Conservation (phyloP, 2,797 vertebrate species). For the Poecilia gillii region DNA sequence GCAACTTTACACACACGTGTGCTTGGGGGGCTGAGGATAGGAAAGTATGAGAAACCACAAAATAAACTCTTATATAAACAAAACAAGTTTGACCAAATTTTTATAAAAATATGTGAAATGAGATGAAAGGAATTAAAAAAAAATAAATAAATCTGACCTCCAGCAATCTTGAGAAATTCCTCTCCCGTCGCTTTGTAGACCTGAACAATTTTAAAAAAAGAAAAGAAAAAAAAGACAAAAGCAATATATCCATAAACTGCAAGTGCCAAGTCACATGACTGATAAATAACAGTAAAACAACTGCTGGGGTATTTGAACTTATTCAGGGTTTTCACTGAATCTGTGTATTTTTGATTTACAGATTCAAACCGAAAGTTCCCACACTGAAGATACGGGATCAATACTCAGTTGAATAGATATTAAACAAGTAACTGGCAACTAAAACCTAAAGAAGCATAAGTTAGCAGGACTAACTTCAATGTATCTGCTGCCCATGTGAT, state of each 20-base stretch:
- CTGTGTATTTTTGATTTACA: background rate
- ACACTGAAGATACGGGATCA: background rate
- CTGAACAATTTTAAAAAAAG: slow-evolving; percentile 65
- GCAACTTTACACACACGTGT: slow-evolving; percentile 50
- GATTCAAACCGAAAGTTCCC: background rate
- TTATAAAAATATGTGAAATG: slow-evolving; percentile 25
- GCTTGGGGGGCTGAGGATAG: background rate
- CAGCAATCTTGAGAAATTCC: slow-evolving; percentile 97
- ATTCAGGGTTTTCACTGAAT: background rate
- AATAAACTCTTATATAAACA: slow-evolving; percentile 52
- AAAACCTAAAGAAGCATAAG: background rate
- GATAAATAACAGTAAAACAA: background rate
- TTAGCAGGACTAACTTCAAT: slow-evolving; percentile 86
- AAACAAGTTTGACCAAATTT: slow-evolving; percentile 47
- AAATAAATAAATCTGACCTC: slow-evolving; percentile 86
- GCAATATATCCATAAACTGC: background rate
- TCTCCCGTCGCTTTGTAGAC: slow-evolving; percentile 98
- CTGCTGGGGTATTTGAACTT: background rate
- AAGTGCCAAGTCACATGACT: background rate
- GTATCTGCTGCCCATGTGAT: slow-evolving; percentile 97
- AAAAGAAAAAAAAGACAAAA: slow-evolving; percentile 29
- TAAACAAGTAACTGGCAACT: background rate
- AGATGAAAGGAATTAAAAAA: background rate
- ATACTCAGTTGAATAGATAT: background rate
- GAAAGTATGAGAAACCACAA: slow-evolving; percentile 38